These are phyloP conservation scores for Epinephelus fuscoguttatus DNA, from an alignment of 2,113 vertebrate genomes.

Conservation along the genomic window DNA sequence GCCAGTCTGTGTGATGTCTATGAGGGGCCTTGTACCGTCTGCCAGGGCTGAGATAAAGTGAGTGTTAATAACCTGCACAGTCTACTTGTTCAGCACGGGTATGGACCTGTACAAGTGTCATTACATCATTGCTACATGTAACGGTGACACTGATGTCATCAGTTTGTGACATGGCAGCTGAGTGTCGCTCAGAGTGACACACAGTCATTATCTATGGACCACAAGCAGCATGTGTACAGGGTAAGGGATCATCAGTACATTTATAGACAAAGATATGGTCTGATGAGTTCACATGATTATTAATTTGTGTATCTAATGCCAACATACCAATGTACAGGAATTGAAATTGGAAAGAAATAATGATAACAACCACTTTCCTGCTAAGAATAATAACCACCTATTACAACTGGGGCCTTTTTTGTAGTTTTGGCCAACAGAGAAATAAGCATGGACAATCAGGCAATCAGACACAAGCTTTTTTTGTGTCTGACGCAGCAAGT, in stretches of 20 bases:
- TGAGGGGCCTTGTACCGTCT: slow-evolving; percentile 39
- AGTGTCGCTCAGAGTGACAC: slow-evolving; percentile 16
- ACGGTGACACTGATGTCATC: slow-evolving; percentile 54
- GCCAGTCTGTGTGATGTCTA: slow-evolving; percentile 57
- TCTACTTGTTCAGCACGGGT: slow-evolving; percentile 35
- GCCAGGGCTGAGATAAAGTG: slow-evolving; percentile 40
- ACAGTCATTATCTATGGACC: slow-evolving; percentile 5
- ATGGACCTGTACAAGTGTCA: slow-evolving; percentile 48
- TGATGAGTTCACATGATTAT: background rate
- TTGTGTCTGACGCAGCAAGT: too few relatives aligned
- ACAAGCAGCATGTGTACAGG: background rate
- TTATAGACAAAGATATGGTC: background rate
- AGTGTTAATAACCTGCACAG: slow-evolving; percentile 55
- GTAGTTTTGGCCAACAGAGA: background rate
- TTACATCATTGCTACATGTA: slow-evolving; percentile 63
- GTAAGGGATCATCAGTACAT: background rate
- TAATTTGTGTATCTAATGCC: background rate
- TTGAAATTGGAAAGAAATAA: background rate
- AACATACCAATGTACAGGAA: background rate
- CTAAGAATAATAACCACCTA: background rate
- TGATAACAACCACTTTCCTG: background rate
- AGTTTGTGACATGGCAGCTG: slow-evolving; percentile 36
- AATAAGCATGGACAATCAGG: background rate
- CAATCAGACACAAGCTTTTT: background rate
- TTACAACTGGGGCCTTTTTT: background rate